Percentiles rank a stretch among this genome's conserved stretches.
Conservation (phyloP, 2,888 invertebrate genomes). For the Torymus auratus region DNA sequence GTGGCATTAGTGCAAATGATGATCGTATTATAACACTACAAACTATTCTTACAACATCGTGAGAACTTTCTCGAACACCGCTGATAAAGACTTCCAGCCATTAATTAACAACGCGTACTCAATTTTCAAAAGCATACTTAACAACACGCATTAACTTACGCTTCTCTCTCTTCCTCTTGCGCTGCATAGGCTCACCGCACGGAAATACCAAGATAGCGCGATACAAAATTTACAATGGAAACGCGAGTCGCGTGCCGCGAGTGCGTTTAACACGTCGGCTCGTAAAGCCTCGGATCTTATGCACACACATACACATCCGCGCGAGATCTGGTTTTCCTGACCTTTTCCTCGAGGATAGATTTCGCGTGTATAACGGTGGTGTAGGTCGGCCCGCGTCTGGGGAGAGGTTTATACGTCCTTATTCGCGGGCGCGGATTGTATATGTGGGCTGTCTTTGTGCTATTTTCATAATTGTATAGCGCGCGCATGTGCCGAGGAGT, state of each 20-base stretch:
- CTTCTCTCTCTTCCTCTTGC: neutral
- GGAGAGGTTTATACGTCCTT: slow-evolving; percentile 26
- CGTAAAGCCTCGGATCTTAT: slow-evolving; percentile 41
- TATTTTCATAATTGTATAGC: slow-evolving; percentile 13
- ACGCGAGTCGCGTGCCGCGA: slow-evolving; percentile 38
- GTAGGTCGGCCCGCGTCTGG: slow-evolving; percentile 3
- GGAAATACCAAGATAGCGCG: slow-evolving; percentile 16
- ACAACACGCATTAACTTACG: slow-evolving; percentile 20
- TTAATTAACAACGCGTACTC: neutral
- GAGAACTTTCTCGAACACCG: too few relatives aligned
- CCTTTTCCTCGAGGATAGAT: slow-evolving; percentile 46
- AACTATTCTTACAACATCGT: too few relatives aligned
- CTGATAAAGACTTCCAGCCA: too few relatives aligned
- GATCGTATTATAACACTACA: too few relatives aligned
- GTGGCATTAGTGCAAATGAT: too few relatives aligned
- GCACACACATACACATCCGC: neutral
- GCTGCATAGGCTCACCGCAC: too few relatives aligned
- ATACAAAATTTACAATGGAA: slow-evolving; percentile 45
- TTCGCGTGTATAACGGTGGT: slow-evolving; percentile 3
- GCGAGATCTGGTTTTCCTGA: slow-evolving; percentile 45
- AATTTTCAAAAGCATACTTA: slow-evolving; percentile 31
- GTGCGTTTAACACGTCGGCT: slow-evolving; percentile 31
- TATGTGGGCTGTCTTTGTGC: neutral
- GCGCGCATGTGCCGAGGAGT: too few relatives aligned
- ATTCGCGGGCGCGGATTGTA: neutral